Base-by-base conservation (phyloP, 2,797 vertebrate genomes). In the Peromyscus aztecus region DNA sequence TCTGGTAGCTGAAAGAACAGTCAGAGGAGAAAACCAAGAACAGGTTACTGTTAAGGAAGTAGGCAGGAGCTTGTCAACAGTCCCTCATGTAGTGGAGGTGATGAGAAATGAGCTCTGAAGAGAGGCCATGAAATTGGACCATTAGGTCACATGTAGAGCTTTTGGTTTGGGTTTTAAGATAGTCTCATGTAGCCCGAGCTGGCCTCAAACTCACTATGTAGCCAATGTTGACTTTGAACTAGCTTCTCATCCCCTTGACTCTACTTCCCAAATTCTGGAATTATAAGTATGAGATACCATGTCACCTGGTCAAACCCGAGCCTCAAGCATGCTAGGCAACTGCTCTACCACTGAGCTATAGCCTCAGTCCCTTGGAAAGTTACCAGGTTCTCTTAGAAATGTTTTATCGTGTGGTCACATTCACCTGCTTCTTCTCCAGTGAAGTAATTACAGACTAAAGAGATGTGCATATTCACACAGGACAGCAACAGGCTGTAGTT, bases 401-500 rank as follows among this genome's bases (percentile, higher is more conserved):
- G 75, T 86, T 84, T 87, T 34, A 8, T 65, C 75, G 21, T 76
- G 80, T 78, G 55, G 52, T 87, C 49, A 61, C 75, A 61, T 82
- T 96, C 43, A 90, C 55, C 63, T 84, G 10, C 67, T 89, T 84
- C 16, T 95, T 91, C 75, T 94, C 0, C 0, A 81, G 89, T 55
- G 55, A 71, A 92, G 43, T 83, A 75, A 92, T 75, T 67, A 17
- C 40, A 9, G 88, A 52, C 55, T 95, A 85, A 96, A 75, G 80
- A 43, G 24, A 94, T 85, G 34, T 0, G 0, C 14, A 0, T 97
- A 85, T 95, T 97, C 92, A 90, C 93, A 23, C 99, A 97, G 99
- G 99, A 96, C 99, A 99, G 67, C 99, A 99, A 75, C 99, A 99
- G 89, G 85, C 99, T 93, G 99, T 99, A 94, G 98, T 98, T 59